A percentile compares a stretch with the other conserved stretches of the same genome.
phyloP scores from a whole-genome alignment of 2,888 invertebrate species.

The Zygogramma bicolorata region DNA sequence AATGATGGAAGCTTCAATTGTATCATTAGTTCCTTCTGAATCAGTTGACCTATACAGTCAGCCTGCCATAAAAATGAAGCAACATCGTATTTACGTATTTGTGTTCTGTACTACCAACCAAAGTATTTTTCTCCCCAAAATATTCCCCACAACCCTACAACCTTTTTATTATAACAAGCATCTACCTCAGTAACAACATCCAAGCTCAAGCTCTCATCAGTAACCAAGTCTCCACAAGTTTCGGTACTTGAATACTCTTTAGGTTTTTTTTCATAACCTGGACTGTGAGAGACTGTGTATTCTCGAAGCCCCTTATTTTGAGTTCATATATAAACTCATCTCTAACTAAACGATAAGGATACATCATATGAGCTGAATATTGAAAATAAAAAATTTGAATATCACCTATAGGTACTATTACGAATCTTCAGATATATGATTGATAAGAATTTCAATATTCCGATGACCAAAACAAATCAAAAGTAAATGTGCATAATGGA shows the following conservation, averaged over 20 bases:
- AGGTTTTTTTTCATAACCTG: background rate
- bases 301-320: background rate
- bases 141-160: background rate
- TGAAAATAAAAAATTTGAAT: background rate
- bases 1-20: background rate
- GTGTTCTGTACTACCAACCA: background rate
- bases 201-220: background rate
- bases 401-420: too few species aligned
- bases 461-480: too few species aligned
- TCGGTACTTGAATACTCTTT: background rate
- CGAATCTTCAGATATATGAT: too few species aligned
- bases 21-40: background rate
- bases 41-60: conserved; percentile 1
- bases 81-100: conserved; percentile 10
- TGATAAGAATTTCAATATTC: too few species aligned
- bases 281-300: background rate
- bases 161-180: conserved; percentile 9
- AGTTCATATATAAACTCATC: background rate
- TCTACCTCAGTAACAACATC: conserved; percentile 17
- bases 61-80: conserved; percentile 15
- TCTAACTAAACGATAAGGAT: background rate
- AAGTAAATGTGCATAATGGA: too few species aligned
- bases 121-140: background rate
- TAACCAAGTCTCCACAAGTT: conserved; percentile 6
- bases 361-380: background rate